Percentiles rank a stretch among this genome's conserved stretches.
phyloP scores from a whole-genome alignment of 2,113 vertebrate species.

The Excalfactoria chinensis region DNA sequence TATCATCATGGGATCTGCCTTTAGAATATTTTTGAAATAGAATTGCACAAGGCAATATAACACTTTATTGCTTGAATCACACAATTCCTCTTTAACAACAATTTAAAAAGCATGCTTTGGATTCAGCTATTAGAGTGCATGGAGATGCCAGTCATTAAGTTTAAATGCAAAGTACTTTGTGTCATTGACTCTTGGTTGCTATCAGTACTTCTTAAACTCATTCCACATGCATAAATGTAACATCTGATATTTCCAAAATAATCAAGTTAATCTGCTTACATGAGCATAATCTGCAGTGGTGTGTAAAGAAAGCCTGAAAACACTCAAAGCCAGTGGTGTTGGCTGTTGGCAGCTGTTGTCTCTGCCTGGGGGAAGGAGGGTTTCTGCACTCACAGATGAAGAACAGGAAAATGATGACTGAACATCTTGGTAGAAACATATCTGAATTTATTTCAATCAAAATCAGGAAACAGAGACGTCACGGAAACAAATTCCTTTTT shows the following conservation, averaged over 20 bases:
- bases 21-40: not conserved
- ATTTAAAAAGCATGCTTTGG: not conserved
- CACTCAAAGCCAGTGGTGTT: not conserved
- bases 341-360: constrained; percentile 48
- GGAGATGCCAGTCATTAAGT: not conserved
- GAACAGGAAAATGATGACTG: not conserved
- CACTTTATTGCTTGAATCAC: not conserved
- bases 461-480: not conserved
- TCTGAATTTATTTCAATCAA: constrained; percentile 27
- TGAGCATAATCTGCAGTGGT: constrained; percentile 25
- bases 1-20: not conserved
- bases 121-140: not conserved
- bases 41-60: not conserved
- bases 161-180: constrained; percentile 3
- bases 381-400: not conserved
- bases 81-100: not conserved
- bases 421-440: not conserved
- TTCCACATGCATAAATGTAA: not conserved
- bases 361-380: not conserved
- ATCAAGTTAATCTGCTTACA: constrained; percentile 57
- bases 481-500: not conserved
- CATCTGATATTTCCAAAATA: constrained; percentile 64
- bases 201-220: constrained; percentile 28
- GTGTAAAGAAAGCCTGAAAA: constrained; percentile 46
- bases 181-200: not conserved